Conservation (phyloP, 2,888 invertebrate genomes). For the Bruchidius siliquastri region DNA sequence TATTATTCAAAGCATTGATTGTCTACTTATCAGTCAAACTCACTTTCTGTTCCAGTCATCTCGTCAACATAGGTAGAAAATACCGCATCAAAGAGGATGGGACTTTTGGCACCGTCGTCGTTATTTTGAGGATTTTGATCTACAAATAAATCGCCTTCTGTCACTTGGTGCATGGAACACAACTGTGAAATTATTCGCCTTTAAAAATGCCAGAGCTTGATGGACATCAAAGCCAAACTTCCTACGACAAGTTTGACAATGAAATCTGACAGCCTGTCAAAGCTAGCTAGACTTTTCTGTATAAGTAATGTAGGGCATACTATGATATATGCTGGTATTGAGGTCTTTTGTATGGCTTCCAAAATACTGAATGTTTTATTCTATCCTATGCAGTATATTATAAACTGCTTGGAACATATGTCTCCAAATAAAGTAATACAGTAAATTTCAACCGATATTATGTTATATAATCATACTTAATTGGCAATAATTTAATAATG, state of each 20-base stretch:
- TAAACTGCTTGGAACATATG: no score
- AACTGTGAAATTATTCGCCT: background rate
- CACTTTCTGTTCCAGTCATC: conserved; percentile 39
- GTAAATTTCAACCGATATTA: no score
- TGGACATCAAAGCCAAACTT: background rate
- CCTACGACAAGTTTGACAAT: background rate
- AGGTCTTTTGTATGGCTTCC: no score
- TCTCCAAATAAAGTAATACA: no score
- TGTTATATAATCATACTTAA: no score
- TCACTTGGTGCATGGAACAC: background rate
- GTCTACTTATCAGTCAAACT: background rate
- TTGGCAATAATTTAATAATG: no score
- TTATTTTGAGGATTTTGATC: conserved; percentile 3
- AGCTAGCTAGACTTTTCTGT: background rate
- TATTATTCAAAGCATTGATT: background rate
- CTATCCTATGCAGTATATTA: no score
- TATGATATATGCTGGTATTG: background rate
- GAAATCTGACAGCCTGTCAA: background rate
- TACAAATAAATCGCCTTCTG: background rate
- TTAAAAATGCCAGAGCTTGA: background rate
- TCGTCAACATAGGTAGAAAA: conserved; percentile 38
- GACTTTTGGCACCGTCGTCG: conserved; percentile 26
- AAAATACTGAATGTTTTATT: no score
- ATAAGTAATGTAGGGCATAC: background rate
- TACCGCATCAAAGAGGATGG: conserved; percentile 30